Evolutionary conservation across 2,113 vertebrate species (phyloP).

Genomic region (Chiloscyllium plagiosum): DNA sequence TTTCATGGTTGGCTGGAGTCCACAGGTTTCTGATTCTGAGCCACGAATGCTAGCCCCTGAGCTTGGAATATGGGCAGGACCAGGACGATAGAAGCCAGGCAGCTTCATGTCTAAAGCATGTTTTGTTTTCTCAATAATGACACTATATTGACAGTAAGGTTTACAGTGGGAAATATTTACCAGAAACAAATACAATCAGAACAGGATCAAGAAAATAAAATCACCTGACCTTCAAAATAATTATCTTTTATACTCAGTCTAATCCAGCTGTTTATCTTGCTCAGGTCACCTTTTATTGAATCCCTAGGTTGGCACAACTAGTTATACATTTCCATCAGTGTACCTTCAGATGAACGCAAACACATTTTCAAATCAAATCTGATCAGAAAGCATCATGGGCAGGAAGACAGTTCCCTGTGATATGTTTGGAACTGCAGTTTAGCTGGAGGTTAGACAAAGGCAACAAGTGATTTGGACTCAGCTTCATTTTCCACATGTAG

Average conservation of each 20-base stretch:
- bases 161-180: not conserved
- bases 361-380: not conserved
- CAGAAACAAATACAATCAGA: slow-evolving; percentile 24
- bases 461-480: not conserved
- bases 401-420: not conserved
- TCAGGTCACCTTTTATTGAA: slow-evolving; percentile 22
- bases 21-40: no score
- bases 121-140: not conserved
- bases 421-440: not conserved
- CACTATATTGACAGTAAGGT: not conserved
- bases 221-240: slow-evolving; percentile 24
- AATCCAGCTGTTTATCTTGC: not conserved
- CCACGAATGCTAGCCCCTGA: no score
- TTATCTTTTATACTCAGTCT: not conserved
- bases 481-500: not conserved
- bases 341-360: not conserved
- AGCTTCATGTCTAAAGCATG: no score
- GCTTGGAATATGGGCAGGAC: no score
- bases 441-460: not conserved
- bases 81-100: no score
- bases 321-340: not conserved
- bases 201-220: not conserved
- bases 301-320: not conserved
- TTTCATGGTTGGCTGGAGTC: no score
- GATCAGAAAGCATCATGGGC: not conserved